These are phyloP conservation scores for Ptilodon capucinus DNA, from an alignment of 2,888 invertebrate genomes.

Conservation along the genomic window DNA sequence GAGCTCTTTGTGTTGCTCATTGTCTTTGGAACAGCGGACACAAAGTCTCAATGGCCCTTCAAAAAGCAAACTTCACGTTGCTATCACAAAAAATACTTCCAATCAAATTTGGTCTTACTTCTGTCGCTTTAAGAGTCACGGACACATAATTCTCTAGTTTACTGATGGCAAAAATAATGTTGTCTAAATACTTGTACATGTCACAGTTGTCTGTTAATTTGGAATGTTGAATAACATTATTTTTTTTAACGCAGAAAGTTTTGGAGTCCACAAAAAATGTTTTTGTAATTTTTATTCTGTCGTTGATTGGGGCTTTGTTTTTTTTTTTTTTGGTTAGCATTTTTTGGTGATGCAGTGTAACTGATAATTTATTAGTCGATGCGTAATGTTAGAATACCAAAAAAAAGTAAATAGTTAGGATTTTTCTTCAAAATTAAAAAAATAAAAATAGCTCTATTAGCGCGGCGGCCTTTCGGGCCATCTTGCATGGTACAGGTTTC, in stretches of 20 bases:
- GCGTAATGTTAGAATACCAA: too few relatives aligned
- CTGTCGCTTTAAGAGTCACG: neutral
- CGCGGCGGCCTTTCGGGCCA: too few relatives aligned
- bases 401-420: too few relatives aligned
- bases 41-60: slow-evolving; percentile 65
- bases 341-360: slow-evolving; percentile 16
- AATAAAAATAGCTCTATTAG: too few relatives aligned
- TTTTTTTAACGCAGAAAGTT: slow-evolving; percentile 65
- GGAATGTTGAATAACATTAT: slow-evolving; percentile 58
- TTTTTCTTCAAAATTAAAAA: too few relatives aligned
- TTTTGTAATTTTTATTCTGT: slow-evolving; percentile 46
- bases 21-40: slow-evolving; percentile 67
- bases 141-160: neutral
- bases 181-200: slow-evolving; percentile 73
- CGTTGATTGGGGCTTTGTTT: slow-evolving; percentile 65
- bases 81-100: slow-evolving; percentile 15
- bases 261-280: slow-evolving; percentile 46
- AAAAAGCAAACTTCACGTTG: slow-evolving; percentile 34
- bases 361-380: too few relatives aligned
- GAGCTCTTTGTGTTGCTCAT: slow-evolving; percentile 69
- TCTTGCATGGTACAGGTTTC: too few relatives aligned
- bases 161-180: slow-evolving; percentile 27
- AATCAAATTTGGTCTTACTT: slow-evolving; percentile 34
- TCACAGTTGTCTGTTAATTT: slow-evolving; percentile 80
- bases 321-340: slow-evolving; percentile 21